These are phyloP conservation scores for Sarcophaga rosellei DNA, from an alignment of 2,888 invertebrate genomes.

Conservation along the genomic window DNA sequence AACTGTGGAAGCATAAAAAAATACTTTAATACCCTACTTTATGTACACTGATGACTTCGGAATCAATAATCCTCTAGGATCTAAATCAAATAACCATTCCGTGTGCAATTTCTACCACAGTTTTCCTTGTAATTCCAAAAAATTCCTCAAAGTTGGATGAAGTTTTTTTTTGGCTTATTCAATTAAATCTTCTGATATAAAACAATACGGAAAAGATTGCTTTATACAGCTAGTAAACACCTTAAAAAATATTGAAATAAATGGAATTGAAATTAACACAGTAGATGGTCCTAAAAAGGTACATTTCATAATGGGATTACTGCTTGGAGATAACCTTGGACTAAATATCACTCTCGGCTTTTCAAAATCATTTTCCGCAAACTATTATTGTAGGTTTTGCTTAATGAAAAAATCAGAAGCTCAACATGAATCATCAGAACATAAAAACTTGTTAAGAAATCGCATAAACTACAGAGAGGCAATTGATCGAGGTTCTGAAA, in stretches of 20 bases:
- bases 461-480: slow-evolving; percentile 32
- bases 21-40: slow-evolving; percentile 16
- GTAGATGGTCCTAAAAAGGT: slow-evolving; percentile 26
- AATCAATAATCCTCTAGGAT: too few relatives aligned
- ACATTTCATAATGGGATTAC: slow-evolving; percentile 38
- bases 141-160: slow-evolving; percentile 27
- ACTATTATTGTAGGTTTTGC: slow-evolving; percentile 56
- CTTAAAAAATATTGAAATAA: slow-evolving; percentile 37
- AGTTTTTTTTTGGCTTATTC: too few relatives aligned
- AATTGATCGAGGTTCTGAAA: slow-evolving; percentile 5
- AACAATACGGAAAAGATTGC: slow-evolving; percentile 54
- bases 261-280: too few relatives aligned
- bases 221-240: slow-evolving; percentile 22
- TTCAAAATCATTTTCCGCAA: slow-evolving; percentile 47
- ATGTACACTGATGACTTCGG: too few relatives aligned
- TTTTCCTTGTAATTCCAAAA: slow-evolving; percentile 1
- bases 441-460: slow-evolving; percentile 12
- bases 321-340: slow-evolving; percentile 61
- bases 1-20: slow-evolving; percentile 38
- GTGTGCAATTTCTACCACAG: slow-evolving; percentile 21
- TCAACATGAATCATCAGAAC: not conserved
- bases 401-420: slow-evolving; percentile 20
- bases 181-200: slow-evolving; percentile 39
- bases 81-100: too few relatives aligned
- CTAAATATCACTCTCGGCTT: slow-evolving; percentile 48